Conservation (phyloP, 2,797 vertebrate species). For the Anguilla anguilla region DNA sequence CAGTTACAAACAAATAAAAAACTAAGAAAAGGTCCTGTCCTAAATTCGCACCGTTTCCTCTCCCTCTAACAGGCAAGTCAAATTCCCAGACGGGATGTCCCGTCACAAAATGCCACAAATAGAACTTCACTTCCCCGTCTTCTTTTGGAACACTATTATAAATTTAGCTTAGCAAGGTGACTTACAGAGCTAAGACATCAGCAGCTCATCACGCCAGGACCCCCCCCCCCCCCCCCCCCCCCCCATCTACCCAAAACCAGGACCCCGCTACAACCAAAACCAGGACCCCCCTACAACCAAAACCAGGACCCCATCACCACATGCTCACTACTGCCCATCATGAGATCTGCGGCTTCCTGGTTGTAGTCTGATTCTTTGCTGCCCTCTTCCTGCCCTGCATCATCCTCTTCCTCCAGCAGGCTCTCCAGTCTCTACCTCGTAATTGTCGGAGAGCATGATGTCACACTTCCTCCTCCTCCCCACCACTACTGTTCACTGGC, state of each 20-base stretch:
- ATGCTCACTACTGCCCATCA: conserved; percentile 89
- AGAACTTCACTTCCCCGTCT: background rate
- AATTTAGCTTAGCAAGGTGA: background rate
- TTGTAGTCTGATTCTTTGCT: conserved; percentile 69
- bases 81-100: conserved; percentile 1
- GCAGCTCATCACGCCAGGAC: background rate
- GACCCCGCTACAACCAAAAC: background rate
- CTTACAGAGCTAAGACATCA: background rate
- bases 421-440: conserved; percentile 81
- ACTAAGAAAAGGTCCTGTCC: background rate
- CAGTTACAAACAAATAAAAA: background rate
- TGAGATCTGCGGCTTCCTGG: conserved; percentile 84
- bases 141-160: background rate
- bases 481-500: conserved; percentile 88
- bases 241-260: background rate
- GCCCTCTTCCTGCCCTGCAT: conserved; percentile 87
- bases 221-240: background rate
- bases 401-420: conserved; percentile 87
- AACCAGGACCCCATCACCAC: too few species aligned
- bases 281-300: too few species aligned
- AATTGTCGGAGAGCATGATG: conserved; percentile 90
- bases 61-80: background rate
- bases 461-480: conserved; percentile 62
- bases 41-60: background rate
- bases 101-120: background rate